Base-by-base conservation (phyloP, 2,888 invertebrate species). In the Apocheima hispidaria region DNA sequence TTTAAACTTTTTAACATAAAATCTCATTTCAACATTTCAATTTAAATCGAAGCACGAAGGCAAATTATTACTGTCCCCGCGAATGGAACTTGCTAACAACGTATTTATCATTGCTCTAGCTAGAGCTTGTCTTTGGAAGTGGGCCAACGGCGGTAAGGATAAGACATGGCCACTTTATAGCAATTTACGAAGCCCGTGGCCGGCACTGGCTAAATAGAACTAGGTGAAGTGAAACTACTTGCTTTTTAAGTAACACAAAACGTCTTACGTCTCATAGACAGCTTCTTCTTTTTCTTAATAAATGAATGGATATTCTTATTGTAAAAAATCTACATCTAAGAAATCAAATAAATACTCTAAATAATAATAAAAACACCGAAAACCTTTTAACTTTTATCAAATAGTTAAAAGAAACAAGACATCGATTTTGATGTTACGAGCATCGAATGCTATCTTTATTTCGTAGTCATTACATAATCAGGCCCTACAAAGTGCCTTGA, bases 401-500 rank as follows among this genome's bases (percentile, higher is more conserved):
- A 44, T 9, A 28, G 41, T 28, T 4, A 12, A 48, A 18, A 7
- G 21, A 48, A 28, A 7, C 2, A 44, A 4, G 2, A 30, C 18
- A 28, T 30, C 12, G 2, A 30, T 28, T 18, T 4, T 18, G 2
- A 12, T n/a, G 18, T 30, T 51, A 48, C 14, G 21, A 49, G 20
- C 28, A 51, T 61, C 49, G 16, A 57, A 57, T 41, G 49, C 35
- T 56, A 58, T 65, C 16, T 51, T 51, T 51, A 51, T 65, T 69
- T 64, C 67, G 61, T 58, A 55, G 64, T 36, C 51, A 60, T 67
- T 65, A 58, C 62, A 43, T 55, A 61, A 69, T 50, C 30, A 33
- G 59, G 61, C 67, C 67, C 65, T 67, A 64, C 62, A 64, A 65
- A 55, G 59, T 44, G 63, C 61, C 58, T 63, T 63, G 62, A 64